Evolutionary conservation across 2,797 vertebrate species (phyloP), one percentile per base, ranked within the genome.

Genomic region (Staurois parvus): DNA sequence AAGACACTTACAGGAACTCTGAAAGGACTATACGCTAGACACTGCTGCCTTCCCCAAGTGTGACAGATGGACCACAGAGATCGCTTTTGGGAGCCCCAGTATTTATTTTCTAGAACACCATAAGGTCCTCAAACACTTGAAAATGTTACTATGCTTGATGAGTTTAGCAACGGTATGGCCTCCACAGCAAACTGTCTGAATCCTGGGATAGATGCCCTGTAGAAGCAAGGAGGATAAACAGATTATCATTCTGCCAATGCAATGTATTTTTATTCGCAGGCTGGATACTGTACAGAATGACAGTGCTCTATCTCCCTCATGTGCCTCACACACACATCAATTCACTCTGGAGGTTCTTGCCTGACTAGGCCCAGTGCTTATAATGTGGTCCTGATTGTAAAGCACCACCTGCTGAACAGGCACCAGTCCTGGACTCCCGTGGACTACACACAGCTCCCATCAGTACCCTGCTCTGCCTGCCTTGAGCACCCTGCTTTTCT

Each of bases 21-120:
- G 96, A 96, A 89, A 96, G 98, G 92, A 97, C 97, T 79, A 96
- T 97, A 94, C 97, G 96, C 91, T 99, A 96, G 91, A 85, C 81
- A 78, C 66, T 28, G 78, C 85, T 87, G 81, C 88, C 84, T 79
- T 88, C 87, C 24, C 84, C 87, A 4, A 79, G 75, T 87, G 79
- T 89, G 89, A 88, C 87, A 89, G 66, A 88, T 88, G 75, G 52
- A 87, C 74, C 45, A 79, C 87, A 87, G 76, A 83, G 81, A 87
- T 88, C 91, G 87, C 89, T 83, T 89, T 92, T 91, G 88, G 91
- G 90, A 52, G 21, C 91, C 75, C 79, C 83, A 88, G 88, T 94
- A 94, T 95, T 95, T 94, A 94, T 95, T 95, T 89, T 81, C 21
- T 90, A 92, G 87, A 84, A 94, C 94, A 93, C 93, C 92, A 92